Conservation (phyloP, 2,113 vertebrate genomes). For the Spermophilus dauricus region DNA sequence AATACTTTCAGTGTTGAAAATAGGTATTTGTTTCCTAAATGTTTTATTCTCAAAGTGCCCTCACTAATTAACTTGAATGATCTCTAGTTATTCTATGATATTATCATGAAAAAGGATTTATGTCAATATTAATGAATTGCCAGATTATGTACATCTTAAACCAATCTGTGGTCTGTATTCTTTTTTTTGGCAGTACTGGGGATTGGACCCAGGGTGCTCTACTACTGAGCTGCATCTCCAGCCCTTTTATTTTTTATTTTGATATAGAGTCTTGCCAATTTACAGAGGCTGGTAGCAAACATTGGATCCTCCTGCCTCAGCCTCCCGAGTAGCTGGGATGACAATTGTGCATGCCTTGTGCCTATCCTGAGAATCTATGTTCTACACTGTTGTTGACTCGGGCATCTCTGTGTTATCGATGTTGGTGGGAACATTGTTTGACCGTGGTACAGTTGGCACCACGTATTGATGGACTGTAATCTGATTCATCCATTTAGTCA, state of each 20-base stretch:
- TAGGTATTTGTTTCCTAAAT: not conserved
- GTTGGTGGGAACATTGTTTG: fast-evolving
- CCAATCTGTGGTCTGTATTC: fast-evolving
- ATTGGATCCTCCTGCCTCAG: too few species aligned
- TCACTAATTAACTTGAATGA: not conserved
- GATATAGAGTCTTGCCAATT: too few species aligned
- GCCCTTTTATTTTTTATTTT: too few species aligned
- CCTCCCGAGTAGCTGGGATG: too few species aligned
- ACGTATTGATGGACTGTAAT: too few species aligned
- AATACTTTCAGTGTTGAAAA: not conserved
- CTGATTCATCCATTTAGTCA: not conserved
- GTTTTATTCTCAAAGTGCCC: not conserved
- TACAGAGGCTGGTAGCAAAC: too few species aligned
- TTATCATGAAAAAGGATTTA: not conserved
- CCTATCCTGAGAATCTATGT: too few species aligned
- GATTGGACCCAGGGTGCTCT: too few species aligned
- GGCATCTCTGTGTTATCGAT: not conserved
- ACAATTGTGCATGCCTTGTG: too few species aligned
- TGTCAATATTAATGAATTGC: not conserved
- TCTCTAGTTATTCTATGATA: not conserved
- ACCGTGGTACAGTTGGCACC: not conserved
- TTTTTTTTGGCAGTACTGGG: too few species aligned
- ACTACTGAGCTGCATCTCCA: too few species aligned
- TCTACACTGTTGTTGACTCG: not conserved
- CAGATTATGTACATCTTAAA: fast-evolving